Conservation (phyloP, 2,888 invertebrate species). For the Pristionchus japonicus region DNA sequence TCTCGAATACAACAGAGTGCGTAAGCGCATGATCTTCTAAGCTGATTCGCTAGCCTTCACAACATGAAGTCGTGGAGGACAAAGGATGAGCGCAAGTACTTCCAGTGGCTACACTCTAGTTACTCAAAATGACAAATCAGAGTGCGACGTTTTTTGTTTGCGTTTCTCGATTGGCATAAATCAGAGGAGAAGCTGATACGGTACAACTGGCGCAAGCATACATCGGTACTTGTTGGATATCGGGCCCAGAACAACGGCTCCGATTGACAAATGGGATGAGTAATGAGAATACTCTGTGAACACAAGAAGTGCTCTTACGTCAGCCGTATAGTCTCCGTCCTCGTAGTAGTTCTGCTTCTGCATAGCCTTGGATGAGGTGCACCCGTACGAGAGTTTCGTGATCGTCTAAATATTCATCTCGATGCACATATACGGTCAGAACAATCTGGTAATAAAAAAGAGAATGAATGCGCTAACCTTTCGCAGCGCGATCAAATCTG, state of each 20-base stretch:
- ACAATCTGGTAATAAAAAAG: neutral
- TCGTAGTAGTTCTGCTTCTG: slow-evolving; percentile 23
- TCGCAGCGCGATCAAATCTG: neutral
- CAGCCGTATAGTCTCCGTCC: slow-evolving; percentile 15
- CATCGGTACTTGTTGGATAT: no score
- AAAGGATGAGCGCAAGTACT: neutral
- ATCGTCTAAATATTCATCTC: no score
- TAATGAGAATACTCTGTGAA: no score
- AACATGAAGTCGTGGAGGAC: neutral
- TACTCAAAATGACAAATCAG: no score
- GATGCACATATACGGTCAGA: no score
- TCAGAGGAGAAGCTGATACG: no score
- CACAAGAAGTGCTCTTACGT: neutral
- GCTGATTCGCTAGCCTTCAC: neutral
- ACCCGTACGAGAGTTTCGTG: neutral
- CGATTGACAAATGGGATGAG: no score
- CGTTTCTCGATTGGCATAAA: no score
- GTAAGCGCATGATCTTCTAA: neutral
- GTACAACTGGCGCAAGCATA: no score
- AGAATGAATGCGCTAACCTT: neutral
- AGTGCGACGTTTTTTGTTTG: no score
- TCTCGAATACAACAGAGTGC: neutral
- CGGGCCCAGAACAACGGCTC: no score
- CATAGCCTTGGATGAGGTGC: neutral
- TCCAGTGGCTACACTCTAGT: no score